Evolutionary conservation across 2,888 invertebrate genomes (phyloP).

Genomic region (Hedychridium roseum): DNA sequence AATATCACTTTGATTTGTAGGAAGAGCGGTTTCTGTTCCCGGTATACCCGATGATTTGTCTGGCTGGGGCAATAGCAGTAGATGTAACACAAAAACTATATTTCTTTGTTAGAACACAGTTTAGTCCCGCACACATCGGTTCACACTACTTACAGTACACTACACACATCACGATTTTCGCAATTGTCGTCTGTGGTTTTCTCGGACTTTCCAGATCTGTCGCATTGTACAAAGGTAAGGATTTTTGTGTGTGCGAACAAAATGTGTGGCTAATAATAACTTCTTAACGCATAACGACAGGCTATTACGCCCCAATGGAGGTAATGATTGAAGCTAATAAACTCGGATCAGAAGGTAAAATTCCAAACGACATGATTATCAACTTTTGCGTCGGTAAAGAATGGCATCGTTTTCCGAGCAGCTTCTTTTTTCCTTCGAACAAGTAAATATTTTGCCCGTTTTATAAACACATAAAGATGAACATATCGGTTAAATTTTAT

Average conservation of each 20-base stretch:
- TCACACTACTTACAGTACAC: slow-evolving; percentile 81
- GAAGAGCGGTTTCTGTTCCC: slow-evolving; percentile 89
- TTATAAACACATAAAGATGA: not conserved
- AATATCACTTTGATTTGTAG: slow-evolving; percentile 52
- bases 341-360: slow-evolving; percentile 65
- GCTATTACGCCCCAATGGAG: slow-evolving; percentile 91
- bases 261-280: not conserved
- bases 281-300: slow-evolving; percentile 25
- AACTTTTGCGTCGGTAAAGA: slow-evolving; percentile 96
- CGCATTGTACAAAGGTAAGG: slow-evolving; percentile 70
- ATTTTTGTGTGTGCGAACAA: not conserved
- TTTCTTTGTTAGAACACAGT: slow-evolving; percentile 62
- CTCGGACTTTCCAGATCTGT: slow-evolving; percentile 69
- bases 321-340: slow-evolving; percentile 78
- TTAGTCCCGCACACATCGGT: slow-evolving; percentile 44
- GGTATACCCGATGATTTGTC: slow-evolving; percentile 89
- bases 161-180: slow-evolving; percentile 73
- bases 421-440: slow-evolving; percentile 87
- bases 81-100: slow-evolving; percentile 82
- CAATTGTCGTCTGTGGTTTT: slow-evolving; percentile 67
- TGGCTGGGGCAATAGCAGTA: slow-evolving; percentile 80
- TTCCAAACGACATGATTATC: slow-evolving; percentile 66
- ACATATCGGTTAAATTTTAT: slow-evolving; percentile 6
- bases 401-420: slow-evolving; percentile 96
- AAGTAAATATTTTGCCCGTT: slow-evolving; percentile 56